Evolutionary conservation across 2,113 vertebrate species (phyloP).

Genomic region (Lophura nycthemera): DNA sequence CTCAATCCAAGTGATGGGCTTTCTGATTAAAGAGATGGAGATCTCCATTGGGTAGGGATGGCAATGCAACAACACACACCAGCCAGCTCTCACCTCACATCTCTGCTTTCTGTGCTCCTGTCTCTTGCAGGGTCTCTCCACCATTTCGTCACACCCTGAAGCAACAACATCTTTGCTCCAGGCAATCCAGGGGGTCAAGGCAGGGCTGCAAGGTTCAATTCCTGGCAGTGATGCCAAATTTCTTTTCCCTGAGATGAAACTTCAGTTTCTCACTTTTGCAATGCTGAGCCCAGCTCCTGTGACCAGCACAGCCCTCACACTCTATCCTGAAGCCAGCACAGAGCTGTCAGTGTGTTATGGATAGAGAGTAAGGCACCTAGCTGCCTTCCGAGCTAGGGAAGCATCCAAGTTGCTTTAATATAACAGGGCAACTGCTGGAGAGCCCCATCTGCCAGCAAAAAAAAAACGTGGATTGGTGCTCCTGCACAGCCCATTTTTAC

Average conservation of each 20-base stretch:
- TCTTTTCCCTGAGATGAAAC: neutral
- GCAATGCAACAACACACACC: accelerated
- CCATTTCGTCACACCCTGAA: conserved; percentile 49
- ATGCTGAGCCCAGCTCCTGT: neutral
- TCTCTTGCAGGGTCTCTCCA: neutral
- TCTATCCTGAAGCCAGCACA: no score
- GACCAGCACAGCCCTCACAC: neutral
- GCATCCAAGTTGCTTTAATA: neutral
- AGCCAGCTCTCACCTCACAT: neutral
- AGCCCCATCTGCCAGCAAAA: neutral
- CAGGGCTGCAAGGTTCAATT: neutral
- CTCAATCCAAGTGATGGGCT: accelerated
- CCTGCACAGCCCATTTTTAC: neutral
- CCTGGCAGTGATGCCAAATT: neutral
- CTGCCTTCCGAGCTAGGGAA: neutral
- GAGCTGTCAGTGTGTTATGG: no score
- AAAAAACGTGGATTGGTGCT: neutral
- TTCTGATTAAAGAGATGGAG: neutral
- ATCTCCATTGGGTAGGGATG: neutral
- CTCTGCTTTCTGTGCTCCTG: neutral
- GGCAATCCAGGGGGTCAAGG: neutral
- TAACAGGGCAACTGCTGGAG: neutral
- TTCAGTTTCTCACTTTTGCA: conserved; percentile 37
- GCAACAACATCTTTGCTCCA: neutral
- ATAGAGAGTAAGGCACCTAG: no score